Percentiles rank a stretch among this genome's conserved stretches.
Evolutionary conservation across 2,797 vertebrate species (phyloP).

Genomic region (Centropyge bicolor): DNA sequence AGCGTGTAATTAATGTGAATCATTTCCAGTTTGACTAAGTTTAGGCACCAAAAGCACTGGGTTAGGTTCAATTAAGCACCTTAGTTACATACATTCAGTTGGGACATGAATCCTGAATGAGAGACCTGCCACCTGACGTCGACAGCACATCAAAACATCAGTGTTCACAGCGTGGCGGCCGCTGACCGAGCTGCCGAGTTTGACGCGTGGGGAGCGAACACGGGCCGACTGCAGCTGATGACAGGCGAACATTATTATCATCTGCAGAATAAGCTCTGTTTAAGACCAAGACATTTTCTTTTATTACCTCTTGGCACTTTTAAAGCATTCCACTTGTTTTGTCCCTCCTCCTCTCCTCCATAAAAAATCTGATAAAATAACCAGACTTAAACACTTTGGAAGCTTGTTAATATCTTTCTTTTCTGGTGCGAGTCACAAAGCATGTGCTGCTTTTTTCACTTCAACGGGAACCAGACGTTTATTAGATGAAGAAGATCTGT

Average conservation of each 20-base stretch:
- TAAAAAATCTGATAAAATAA: conserved; percentile 72
- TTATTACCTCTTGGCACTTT: conserved; percentile 67
- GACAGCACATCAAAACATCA: too few relatives aligned
- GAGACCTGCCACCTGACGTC: too few relatives aligned
- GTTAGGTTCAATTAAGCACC: too few relatives aligned
- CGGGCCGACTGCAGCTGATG: conserved; percentile 7
- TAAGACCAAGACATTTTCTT: conserved; percentile 61
- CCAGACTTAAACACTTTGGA: conserved; percentile 68
- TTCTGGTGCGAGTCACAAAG: conserved; percentile 48
- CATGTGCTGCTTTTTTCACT: conserved; percentile 7
- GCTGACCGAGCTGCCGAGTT: too few relatives aligned
- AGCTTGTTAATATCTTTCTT: conserved; percentile 55
- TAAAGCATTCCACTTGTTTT: conserved; percentile 66
- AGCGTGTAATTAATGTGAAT: too few relatives aligned
- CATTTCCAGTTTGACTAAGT: too few relatives aligned
- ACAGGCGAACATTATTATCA: conserved; percentile 50
- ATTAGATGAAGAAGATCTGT: conserved; percentile 67
- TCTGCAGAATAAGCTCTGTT: conserved; percentile 51
- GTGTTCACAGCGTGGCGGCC: too few relatives aligned
- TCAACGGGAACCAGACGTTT: conserved; percentile 75
- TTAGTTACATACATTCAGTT: too few relatives aligned
- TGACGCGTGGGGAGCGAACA: too few relatives aligned
- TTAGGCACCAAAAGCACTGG: too few relatives aligned
- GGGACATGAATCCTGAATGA: too few relatives aligned
- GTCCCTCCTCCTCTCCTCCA: conserved; percentile 50